phyloP scores from a whole-genome alignment of 2,797 vertebrate genomes.

The Lacerta viridis region DNA sequence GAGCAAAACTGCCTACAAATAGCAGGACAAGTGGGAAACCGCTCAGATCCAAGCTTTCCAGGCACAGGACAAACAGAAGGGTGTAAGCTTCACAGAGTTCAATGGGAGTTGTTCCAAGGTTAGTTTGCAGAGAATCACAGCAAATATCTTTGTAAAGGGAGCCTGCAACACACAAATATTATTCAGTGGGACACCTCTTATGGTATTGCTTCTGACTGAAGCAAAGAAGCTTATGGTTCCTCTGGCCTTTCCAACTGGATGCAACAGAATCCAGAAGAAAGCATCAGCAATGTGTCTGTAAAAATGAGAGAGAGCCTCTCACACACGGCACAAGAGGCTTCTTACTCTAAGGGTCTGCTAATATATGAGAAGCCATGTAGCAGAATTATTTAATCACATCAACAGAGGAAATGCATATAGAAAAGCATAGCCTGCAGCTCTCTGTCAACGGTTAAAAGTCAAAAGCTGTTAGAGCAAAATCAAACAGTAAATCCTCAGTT shows the following conservation, averaged over 20 bases:
- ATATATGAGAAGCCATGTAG: neutral
- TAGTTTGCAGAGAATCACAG: too few relatives aligned
- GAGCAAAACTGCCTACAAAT: too few relatives aligned
- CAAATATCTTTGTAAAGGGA: neutral
- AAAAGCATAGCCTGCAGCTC: neutral
- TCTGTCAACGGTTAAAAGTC: slow-evolving; percentile 18
- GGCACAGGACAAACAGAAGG: neutral
- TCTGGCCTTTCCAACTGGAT: neutral
- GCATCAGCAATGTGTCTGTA: neutral
- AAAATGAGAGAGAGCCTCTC: neutral
- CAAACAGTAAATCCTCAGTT: slow-evolving; percentile 44
- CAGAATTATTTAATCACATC: neutral
- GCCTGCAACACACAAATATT: neutral
- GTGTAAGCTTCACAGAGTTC: neutral
- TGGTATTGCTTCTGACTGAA: neutral
- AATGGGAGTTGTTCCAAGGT: too few relatives aligned
- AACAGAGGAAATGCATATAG: neutral
- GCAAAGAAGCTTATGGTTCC: neutral
- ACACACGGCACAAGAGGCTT: too few relatives aligned
- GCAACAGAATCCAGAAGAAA: neutral
- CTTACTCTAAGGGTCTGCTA: neutral
- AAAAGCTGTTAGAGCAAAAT: slow-evolving; percentile 31
- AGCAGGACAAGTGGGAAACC: too few relatives aligned
- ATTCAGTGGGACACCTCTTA: neutral
- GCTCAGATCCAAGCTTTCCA: too few relatives aligned